Evolutionary conservation across 2,888 invertebrate genomes (phyloP).

Genomic region (Malthinus flaveolus): DNA sequence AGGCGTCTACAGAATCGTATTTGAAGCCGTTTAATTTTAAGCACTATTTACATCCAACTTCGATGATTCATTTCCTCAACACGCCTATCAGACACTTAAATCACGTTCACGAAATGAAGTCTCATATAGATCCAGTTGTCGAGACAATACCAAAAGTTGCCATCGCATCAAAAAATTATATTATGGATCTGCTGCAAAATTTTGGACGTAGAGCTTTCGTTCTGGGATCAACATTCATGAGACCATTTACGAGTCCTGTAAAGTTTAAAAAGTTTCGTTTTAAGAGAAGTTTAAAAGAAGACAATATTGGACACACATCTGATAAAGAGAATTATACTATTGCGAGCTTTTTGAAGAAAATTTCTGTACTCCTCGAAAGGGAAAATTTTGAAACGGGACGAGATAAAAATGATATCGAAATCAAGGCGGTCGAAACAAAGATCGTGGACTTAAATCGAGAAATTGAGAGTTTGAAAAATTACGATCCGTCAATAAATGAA

Average conservation of each 20-base stretch:
- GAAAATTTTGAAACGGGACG: too few species aligned
- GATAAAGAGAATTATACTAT: too few species aligned
- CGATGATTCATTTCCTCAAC: slow-evolving; percentile 44
- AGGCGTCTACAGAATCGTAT: neutral
- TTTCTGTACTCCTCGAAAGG: too few species aligned
- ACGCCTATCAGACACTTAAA: slow-evolving; percentile 45
- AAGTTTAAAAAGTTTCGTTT: neutral
- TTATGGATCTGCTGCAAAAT: slow-evolving; percentile 45
- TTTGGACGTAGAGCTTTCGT: slow-evolving; percentile 45
- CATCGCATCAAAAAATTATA: slow-evolving; percentile 43
- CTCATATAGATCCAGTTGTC: slow-evolving; percentile 44
- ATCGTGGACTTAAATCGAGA: too few species aligned
- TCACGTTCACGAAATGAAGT: slow-evolving; percentile 42
- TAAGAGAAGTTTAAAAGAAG: neutral
- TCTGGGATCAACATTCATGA: neutral
- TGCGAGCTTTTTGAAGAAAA: too few species aligned
- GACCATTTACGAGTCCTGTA: neutral
- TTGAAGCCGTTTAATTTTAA: neutral
- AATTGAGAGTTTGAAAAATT: slow-evolving; percentile 1
- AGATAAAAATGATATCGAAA: too few species aligned
- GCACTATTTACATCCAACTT: slow-evolving; percentile 35
- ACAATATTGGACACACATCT: too few species aligned
- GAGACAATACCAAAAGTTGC: slow-evolving; percentile 45
- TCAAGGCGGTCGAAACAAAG: too few species aligned
- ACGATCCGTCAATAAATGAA: neutral